A percentile compares a stretch with the other conserved stretches of the same genome.
phyloP scores from a whole-genome alignment of 2,888 invertebrate genomes.

The Blastobasis lacticolella region DNA sequence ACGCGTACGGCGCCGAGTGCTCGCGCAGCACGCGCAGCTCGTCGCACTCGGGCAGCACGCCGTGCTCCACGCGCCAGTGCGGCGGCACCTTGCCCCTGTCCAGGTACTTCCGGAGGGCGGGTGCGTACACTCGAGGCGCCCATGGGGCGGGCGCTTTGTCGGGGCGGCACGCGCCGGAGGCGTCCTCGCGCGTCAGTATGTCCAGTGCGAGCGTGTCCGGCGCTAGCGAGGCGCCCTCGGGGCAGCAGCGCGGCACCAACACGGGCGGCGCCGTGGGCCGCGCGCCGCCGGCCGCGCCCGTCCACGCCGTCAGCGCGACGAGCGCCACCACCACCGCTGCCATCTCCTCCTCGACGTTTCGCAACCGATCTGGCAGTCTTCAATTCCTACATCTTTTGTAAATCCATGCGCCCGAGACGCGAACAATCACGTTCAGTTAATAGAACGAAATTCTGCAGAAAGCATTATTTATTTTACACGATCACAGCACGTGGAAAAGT shows the following conservation, averaged over 20 bases:
- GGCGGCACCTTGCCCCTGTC: slow-evolving; percentile 52
- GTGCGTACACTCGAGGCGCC: slow-evolving; percentile 76
- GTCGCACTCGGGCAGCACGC: slow-evolving; percentile 46
- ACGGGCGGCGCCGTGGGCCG: slow-evolving; percentile 28
- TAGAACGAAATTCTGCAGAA: too few species aligned
- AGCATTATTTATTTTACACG: too few species aligned
- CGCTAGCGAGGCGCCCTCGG: slow-evolving; percentile 30
- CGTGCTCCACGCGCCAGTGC: slow-evolving; percentile 60
- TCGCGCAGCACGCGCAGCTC: slow-evolving; percentile 46
- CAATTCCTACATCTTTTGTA: too few species aligned
- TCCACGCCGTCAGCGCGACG: slow-evolving; percentile 18
- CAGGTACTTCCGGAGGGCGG: slow-evolving; percentile 49
- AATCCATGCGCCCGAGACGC: too few species aligned
- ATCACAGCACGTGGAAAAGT: neutral
- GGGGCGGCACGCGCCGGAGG: slow-evolving; percentile 61
- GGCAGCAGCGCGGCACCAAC: slow-evolving; percentile 45
- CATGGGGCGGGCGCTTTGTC: slow-evolving; percentile 67
- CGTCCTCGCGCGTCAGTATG: slow-evolving; percentile 19
- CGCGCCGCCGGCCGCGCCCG: slow-evolving; percentile 27
- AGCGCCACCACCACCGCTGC: slow-evolving; percentile 20
- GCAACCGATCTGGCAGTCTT: too few species aligned
- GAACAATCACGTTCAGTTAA: too few species aligned
- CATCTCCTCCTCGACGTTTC: slow-evolving; percentile 21
- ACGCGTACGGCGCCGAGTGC: slow-evolving; percentile 58
- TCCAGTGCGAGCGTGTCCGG: slow-evolving; percentile 26